phyloP scores from a whole-genome alignment of 2,888 invertebrate genomes.

The Oconnorella tubifera region DNA sequence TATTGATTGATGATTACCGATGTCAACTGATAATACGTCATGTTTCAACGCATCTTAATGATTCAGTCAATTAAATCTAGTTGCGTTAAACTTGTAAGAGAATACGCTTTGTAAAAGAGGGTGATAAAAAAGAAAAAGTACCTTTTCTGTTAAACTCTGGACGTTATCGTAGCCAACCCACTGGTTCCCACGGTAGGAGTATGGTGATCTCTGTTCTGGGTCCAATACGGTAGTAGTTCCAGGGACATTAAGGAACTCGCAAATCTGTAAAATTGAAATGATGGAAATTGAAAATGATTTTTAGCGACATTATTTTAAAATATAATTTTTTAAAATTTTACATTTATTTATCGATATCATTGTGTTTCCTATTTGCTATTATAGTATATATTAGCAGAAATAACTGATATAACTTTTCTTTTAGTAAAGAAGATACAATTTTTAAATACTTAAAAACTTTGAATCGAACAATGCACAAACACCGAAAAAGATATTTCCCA shows the following conservation, averaged over 20 bases:
- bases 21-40: not conserved
- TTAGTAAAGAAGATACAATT: too few species aligned
- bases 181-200: conserved; percentile 27
- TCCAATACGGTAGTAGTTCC: conserved; percentile 19
- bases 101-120: not conserved
- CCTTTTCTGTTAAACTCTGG: conserved; percentile 25
- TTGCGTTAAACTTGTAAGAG: not conserved
- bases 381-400: too few species aligned
- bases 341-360: too few species aligned
- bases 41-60: too few species aligned
- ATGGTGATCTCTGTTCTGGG: conserved; percentile 22
- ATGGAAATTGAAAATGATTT: too few species aligned
- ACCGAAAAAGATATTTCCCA: too few species aligned
- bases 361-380: too few species aligned
- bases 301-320: too few species aligned
- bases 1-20: not conserved
- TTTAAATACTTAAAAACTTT: not conserved
- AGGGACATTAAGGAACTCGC: conserved; percentile 13
- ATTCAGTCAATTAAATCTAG: not conserved
- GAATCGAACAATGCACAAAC: too few species aligned
- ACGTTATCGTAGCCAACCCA: conserved; percentile 33
- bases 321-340: too few species aligned
- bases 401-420: too few species aligned
- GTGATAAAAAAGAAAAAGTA: not conserved
- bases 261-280: conserved; percentile 15